phyloP scores from a whole-genome alignment of 2,113 vertebrate genomes.

The Myxocyprinus asiaticus region DNA sequence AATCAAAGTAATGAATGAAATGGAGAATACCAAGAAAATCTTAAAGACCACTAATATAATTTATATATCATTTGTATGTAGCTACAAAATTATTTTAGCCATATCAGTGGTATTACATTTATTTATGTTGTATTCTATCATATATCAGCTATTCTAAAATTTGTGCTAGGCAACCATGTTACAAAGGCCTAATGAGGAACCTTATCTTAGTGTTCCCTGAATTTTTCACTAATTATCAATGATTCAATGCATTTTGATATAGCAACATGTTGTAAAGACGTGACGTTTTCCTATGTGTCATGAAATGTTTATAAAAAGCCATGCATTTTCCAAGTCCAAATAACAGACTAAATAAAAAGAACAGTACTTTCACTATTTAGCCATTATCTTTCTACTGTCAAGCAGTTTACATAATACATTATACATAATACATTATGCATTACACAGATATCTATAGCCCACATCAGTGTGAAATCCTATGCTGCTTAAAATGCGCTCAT shows the following conservation, averaged over 20 bases:
- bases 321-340: not conserved
- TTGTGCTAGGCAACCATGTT: not conserved
- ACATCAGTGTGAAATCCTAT: constrained; percentile 14
- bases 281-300: not conserved
- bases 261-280: not conserved
- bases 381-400: not conserved
- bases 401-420: constrained; percentile 33
- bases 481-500: constrained; percentile 4
- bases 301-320: not conserved
- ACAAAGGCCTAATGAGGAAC: not conserved
- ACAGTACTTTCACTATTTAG: not conserved
- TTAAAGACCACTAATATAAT: constrained; percentile 40
- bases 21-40: not conserved
- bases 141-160: not conserved
- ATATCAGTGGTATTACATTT: constrained; percentile 1
- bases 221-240: constrained; percentile 22
- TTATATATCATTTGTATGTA: constrained; percentile 35
- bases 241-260: constrained; percentile 26
- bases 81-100: constrained; percentile 4
- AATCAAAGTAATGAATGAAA: too few relatives aligned
- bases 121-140: constrained; percentile 7
- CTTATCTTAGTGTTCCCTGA: not conserved
- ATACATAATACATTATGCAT: constrained; percentile 13
- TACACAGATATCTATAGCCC: not conserved
- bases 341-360: too few relatives aligned